A percentile compares a stretch with the other conserved stretches of the same genome.
phyloP scores from a whole-genome alignment of 1,140 invertebrate genomes.

The Cylas formicarius region DNA sequence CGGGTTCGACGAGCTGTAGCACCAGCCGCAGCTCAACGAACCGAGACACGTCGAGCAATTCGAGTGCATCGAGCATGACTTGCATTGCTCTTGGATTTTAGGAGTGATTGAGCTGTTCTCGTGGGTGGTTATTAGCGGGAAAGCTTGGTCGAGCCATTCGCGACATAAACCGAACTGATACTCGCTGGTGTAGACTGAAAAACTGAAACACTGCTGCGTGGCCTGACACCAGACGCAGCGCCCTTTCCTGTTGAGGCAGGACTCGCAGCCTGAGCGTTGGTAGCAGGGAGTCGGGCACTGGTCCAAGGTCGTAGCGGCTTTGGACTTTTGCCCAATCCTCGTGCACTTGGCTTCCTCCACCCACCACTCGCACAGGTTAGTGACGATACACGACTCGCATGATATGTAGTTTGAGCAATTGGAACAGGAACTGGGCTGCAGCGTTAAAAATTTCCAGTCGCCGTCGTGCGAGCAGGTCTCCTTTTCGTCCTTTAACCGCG shows the following conservation, averaged over 20 bases:
- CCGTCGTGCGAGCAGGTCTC: constrained; percentile 48
- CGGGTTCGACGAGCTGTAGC: constrained; percentile 79
- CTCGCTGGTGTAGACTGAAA: constrained; percentile 89
- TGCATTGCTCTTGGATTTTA: constrained; percentile 59
- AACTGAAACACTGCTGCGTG: constrained; percentile 84
- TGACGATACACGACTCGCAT: constrained; percentile 65
- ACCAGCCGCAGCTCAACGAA: constrained; percentile 89
- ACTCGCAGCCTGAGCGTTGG: constrained; percentile 64
- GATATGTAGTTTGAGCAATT: constrained; percentile 85
- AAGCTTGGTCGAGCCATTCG: constrained; percentile 82
- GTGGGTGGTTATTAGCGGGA: constrained; percentile 35
- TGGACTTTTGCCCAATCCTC: constrained; percentile 61
- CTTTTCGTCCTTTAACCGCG: constrained; percentile 56
- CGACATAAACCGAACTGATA: constrained; percentile 88
- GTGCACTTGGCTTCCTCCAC: constrained; percentile 76
- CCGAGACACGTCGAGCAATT: constrained; percentile 77
- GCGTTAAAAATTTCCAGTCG: constrained; percentile 71
- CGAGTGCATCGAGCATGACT: constrained; percentile 66
- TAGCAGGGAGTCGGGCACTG: constrained; percentile 71
- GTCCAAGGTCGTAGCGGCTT: constrained; percentile 54
- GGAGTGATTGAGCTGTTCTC: constrained; percentile 40
- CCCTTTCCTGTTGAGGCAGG: constrained; percentile 76
- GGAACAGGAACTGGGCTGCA: constrained; percentile 72
- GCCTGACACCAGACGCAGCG: constrained; percentile 94
- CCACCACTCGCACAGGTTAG: constrained; percentile 79